These are phyloP conservation scores for Dreissena rostriformis DNA, from an alignment of 1,140 invertebrate species.

Conservation along the genomic window DNA sequence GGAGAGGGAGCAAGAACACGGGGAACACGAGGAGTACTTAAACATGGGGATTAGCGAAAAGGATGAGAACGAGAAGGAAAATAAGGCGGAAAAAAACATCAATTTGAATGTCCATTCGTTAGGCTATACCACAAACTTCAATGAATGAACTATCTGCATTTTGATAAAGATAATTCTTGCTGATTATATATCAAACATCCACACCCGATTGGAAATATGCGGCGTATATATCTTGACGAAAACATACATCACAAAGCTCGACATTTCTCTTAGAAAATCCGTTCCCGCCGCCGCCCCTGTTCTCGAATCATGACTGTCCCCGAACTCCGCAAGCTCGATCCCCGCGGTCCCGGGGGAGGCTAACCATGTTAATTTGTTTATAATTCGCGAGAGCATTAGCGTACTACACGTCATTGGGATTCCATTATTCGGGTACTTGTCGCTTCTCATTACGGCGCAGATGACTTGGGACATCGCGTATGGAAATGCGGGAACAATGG, in stretches of 20 bases:
- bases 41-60: too few species aligned
- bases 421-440: conserved; percentile 53
- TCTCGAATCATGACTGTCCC: not conserved
- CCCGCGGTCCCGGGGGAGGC: conserved; percentile 33
- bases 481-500: not conserved
- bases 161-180: too few species aligned
- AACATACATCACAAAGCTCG: not conserved
- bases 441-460: conserved; percentile 46
- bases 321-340: not conserved
- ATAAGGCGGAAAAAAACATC: too few species aligned
- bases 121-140: too few species aligned
- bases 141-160: too few species aligned
- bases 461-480: conserved; percentile 8
- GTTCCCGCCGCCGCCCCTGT: not conserved
- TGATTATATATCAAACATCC: too few species aligned
- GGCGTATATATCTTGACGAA: not conserved
- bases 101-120: too few species aligned
- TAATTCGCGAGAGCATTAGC: conserved; percentile 54
- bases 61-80: too few species aligned
- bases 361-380: conserved; percentile 60
- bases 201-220: too few species aligned
- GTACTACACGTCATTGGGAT: conserved; percentile 54
- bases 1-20: too few species aligned
- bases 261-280: not conserved
- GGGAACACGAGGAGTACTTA: too few species aligned